These are phyloP conservation scores for Axinella damicornis DNA, from an alignment of 37 sponge, comb jelly and placozoan genomes.

Conservation along the genomic window DNA sequence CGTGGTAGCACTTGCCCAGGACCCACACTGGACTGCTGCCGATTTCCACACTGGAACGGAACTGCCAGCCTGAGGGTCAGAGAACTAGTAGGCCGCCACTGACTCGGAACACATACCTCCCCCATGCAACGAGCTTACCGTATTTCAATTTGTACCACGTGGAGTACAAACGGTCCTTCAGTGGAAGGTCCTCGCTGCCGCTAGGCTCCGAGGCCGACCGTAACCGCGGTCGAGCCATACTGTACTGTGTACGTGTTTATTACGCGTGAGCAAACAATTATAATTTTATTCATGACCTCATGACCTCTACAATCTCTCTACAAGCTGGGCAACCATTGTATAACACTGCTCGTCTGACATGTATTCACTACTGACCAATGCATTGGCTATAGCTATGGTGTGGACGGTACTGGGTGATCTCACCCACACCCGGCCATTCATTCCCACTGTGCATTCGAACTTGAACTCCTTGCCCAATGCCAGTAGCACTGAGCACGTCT, in stretches of 20 bases:
- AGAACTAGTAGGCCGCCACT: background rate
- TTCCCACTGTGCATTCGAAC: slow-evolving; percentile 89
- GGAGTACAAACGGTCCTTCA: slow-evolving; percentile 48
- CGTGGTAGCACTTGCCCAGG: slow-evolving; percentile 59
- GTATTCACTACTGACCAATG: slow-evolving; percentile 56
- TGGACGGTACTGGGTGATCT: slow-evolving; percentile 52
- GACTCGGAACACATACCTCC: too few species aligned
- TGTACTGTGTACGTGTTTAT: too few species aligned
- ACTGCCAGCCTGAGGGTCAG: slow-evolving; percentile 54
- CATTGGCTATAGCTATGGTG: slow-evolving; percentile 76
- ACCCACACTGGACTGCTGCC: slow-evolving; percentile 40
- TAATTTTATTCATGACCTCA: too few species aligned
- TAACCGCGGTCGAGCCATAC: too few species aligned
- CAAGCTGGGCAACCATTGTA: slow-evolving; percentile 18
- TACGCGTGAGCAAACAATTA: too few species aligned
- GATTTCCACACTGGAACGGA: slow-evolving; percentile 52
- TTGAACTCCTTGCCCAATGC: slow-evolving; percentile 53
- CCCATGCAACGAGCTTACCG: slow-evolving; percentile 26
- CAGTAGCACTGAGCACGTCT: slow-evolving; percentile 43
- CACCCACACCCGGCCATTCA: slow-evolving; percentile 97
- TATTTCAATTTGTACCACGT: slow-evolving; percentile 58
- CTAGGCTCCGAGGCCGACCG: too few species aligned
- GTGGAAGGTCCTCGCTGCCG: background rate
- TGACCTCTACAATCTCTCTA: slow-evolving; percentile 4
- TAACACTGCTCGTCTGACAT: slow-evolving; percentile 45